Base-by-base conservation (phyloP, 2,888 invertebrate species). In the Eilema depressum region DNA sequence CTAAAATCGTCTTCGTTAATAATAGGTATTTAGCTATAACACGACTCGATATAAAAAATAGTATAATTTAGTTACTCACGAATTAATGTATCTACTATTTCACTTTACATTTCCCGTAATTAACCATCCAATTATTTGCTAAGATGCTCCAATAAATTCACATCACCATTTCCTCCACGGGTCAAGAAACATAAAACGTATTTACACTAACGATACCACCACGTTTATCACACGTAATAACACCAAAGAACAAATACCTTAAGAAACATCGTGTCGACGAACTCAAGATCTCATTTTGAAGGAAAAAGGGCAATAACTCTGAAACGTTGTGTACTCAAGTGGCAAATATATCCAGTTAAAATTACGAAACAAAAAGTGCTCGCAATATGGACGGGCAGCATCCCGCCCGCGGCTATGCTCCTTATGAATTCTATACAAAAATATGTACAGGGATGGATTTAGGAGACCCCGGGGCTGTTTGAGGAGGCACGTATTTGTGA, bases 351-450 rank as follows among this genome's bases (percentile, higher is more conserved):
- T 77, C 77, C 80, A 78, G 81, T 83, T 78, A 75, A 75, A 81
- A 81, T 79, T 83, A 81, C 83, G 72, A 74, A 77, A 84, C 81
- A 84, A 81, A 83, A 78, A 83, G 78, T 78, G 74, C 69, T 78
- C 69, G 74, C 81, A 76, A 82, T 77, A 79, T 73, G 71, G 74
- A 60, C 70, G 73, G 68, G 70, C 67, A 76, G 72, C 71, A 65
- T 69, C 73, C 68, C 69, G 70, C 75, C 77, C 78, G 82, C 75
- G 77, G 75, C 63, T 65, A 17, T 57, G 68, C 69, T 74, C 71
- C 83, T 84, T 83, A 79, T 84, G 83, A 84, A 84, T 77, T 75
- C 69, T 74, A 76, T 76, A 76, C 74, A 83, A 78, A 82, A 76
- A 80, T 80, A 75, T 69, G 56, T 41, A 28, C 82, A 79, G 82